Percentiles rank a stretch among this genome's conserved stretches.
These are phyloP conservation scores for Crocuta crocuta DNA, from an alignment of 2,113 vertebrate species.

Conservation along the genomic window DNA sequence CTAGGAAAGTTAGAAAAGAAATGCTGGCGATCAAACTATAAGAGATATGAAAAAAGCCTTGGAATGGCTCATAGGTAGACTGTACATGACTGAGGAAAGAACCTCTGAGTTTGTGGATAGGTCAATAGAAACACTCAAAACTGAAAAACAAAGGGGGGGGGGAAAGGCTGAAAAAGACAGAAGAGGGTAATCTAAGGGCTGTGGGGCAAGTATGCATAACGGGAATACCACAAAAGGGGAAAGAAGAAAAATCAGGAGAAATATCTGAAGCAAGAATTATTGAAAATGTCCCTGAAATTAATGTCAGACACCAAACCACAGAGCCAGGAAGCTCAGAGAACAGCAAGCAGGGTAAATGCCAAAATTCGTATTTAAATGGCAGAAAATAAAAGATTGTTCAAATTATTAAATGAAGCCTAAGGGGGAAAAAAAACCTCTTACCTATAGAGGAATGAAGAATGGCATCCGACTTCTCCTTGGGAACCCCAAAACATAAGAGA, in stretches of 20 bases:
- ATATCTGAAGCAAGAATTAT: not conserved
- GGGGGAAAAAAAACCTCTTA: not conserved
- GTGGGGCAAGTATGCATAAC: not conserved
- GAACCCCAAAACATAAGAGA: not conserved
- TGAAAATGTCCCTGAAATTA: not conserved
- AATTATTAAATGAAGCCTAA: not conserved
- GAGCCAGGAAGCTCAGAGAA: not conserved
- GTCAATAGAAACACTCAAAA: not conserved
- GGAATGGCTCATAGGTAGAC: not conserved
- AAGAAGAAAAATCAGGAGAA: not conserved
- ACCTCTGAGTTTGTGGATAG: not conserved
- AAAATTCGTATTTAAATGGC: not conserved
- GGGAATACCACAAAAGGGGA: not conserved
- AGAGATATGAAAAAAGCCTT: not conserved
- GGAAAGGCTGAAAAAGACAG: not conserved
- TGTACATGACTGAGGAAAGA: not conserved
- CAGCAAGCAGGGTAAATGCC: not conserved
- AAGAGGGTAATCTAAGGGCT: not conserved
- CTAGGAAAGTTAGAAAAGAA: not conserved
- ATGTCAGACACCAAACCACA: not conserved
- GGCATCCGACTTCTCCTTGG: not conserved
- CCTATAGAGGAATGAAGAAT: not conserved
- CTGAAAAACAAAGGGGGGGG: not conserved
- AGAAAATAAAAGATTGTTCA: not conserved
- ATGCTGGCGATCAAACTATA: not conserved